These are phyloP conservation scores for Auanema freiburgensis DNA, from an alignment of 2,888 invertebrate genomes.

Conservation along the genomic window DNA sequence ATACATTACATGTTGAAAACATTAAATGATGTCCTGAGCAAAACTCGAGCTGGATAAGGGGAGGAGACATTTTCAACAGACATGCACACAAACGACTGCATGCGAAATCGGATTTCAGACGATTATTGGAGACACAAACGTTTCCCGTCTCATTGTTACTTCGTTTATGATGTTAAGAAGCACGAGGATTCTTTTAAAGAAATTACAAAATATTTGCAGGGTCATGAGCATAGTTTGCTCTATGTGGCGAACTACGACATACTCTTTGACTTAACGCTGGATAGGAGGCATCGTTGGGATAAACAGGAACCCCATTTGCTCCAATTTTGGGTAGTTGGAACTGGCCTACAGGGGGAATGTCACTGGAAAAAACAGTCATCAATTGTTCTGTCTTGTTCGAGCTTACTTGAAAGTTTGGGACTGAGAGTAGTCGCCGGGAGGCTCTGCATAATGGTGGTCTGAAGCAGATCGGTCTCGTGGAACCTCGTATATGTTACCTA, in stretches of 20 bases:
- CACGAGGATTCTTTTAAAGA: too few species aligned
- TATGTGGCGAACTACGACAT: slow-evolving; percentile 4
- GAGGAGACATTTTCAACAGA: too few species aligned
- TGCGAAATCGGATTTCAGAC: too few species aligned
- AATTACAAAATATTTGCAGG: too few species aligned
- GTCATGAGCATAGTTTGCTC: background rate
- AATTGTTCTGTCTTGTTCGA: background rate
- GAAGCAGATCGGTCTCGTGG: slow-evolving; percentile 14
- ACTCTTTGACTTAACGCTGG: slow-evolving; percentile 44
- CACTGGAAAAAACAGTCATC: slow-evolving; percentile 7
- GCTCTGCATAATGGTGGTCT: slow-evolving; percentile 39
- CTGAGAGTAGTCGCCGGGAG: slow-evolving; percentile 13
- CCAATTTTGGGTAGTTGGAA: slow-evolving; percentile 45
- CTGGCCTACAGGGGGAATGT: slow-evolving; percentile 8
- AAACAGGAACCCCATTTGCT: slow-evolving; percentile 43
- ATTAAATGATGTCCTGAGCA: slow-evolving; percentile 3
- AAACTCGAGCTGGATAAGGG: too few species aligned
- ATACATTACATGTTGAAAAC: too few species aligned
- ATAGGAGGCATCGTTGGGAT: slow-evolving; percentile 27
- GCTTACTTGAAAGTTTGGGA: background rate
- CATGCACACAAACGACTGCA: too few species aligned
- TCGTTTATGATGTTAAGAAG: too few species aligned
- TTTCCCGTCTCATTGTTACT: too few species aligned
- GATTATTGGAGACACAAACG: too few species aligned
- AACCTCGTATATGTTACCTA: slow-evolving; percentile 40